phyloP scores from a whole-genome alignment of 2,113 vertebrate genomes.

The Petrocephalus zakoni region DNA sequence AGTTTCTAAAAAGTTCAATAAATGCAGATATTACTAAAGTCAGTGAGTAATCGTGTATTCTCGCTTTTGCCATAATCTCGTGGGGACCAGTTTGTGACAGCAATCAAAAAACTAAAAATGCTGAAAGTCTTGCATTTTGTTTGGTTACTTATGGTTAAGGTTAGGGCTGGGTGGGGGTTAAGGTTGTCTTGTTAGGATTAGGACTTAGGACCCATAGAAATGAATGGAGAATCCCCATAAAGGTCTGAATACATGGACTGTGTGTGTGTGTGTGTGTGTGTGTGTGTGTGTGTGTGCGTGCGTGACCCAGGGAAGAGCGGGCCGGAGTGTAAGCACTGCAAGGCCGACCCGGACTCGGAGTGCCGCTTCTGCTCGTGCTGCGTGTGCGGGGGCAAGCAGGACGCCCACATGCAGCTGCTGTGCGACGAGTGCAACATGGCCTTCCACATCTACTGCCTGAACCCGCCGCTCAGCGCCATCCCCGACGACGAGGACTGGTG shows the following conservation, averaged over 20 bases:
- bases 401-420: conserved; percentile 93
- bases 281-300: conserved; percentile 20
- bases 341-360: conserved; percentile 85
- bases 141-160: background rate
- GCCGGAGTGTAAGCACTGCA: conserved; percentile 95
- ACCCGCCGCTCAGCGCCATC: conserved; percentile 86
- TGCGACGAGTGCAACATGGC: conserved; percentile 99
- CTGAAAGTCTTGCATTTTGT: background rate
- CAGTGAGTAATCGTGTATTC: background rate
- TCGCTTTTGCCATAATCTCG: background rate
- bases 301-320: conserved; percentile 82
- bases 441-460: conserved; percentile 96
- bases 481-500: conserved; percentile 98
- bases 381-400: conserved; percentile 91
- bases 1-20: background rate
- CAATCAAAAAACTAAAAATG: background rate
- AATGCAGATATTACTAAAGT: background rate
- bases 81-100: background rate
- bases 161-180: background rate
- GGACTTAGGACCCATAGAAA: background rate
- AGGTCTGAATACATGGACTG: background rate
- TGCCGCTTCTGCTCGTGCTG: conserved; percentile 94
- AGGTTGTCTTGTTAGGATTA: background rate
- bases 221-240: background rate
- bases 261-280: conserved; percentile 9